Conservation (phyloP, 2,113 vertebrate genomes). For the Hydropotes inermis region DNA sequence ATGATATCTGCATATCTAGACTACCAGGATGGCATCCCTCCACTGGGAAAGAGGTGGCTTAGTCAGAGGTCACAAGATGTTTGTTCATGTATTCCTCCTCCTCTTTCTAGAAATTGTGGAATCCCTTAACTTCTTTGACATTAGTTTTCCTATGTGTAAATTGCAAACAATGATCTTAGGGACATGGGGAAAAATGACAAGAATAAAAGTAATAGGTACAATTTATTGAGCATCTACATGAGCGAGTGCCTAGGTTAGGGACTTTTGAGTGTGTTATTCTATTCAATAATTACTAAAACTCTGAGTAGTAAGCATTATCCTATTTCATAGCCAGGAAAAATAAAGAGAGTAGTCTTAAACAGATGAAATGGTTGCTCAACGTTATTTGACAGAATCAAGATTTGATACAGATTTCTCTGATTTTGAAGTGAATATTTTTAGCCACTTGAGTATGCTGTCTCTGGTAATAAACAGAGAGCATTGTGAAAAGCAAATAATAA, state of each 20-base stretch:
- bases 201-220: not conserved
- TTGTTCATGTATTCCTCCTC: not conserved
- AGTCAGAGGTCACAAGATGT: not conserved
- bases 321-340: not conserved
- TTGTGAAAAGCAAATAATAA: not conserved
- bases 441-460: not conserved
- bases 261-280: not conserved
- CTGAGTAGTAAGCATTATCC: not conserved
- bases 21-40: not conserved
- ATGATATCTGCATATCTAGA: not conserved
- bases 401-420: not conserved
- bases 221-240: not conserved
- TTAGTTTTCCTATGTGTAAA: not conserved
- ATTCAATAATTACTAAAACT: not conserved
- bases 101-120: not conserved
- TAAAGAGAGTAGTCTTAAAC: not conserved
- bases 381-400: not conserved
- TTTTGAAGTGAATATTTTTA: not conserved
- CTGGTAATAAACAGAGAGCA: not conserved
- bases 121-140: not conserved
- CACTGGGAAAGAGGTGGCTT: not conserved
- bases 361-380: not conserved
- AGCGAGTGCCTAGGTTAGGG: not conserved
- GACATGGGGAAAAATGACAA: not conserved
- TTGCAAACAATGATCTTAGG: not conserved